phyloP scores from a whole-genome alignment of 92 coral and sea anemone species.

The Epizoanthus ramosus region DNA sequence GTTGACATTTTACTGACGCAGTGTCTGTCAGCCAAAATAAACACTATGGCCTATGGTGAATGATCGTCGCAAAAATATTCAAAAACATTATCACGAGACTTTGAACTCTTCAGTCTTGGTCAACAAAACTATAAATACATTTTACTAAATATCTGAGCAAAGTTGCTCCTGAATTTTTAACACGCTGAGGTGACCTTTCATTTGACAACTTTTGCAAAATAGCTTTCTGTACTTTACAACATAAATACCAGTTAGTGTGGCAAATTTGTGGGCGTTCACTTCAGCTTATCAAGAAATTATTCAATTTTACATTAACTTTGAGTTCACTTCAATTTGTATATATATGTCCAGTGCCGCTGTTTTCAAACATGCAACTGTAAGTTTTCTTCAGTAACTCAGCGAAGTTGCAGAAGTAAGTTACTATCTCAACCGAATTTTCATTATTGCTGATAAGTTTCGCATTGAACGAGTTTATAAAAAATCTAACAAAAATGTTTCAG shows the following conservation, averaged over 20 bases:
- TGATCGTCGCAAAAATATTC: neutral
- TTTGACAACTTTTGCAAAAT: neutral
- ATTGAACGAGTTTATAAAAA: too few relatives aligned
- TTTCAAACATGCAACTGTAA: too few relatives aligned
- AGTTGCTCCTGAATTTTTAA: slow-evolving; percentile 1
- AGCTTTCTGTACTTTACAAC: neutral
- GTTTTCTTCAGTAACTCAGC: too few relatives aligned
- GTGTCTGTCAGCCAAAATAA: slow-evolving; percentile 5
- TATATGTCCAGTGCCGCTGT: too few relatives aligned
- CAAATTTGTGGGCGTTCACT: neutral
- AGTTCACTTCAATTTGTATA: too few relatives aligned
- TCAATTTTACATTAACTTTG: too few relatives aligned
- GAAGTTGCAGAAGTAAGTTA: too few relatives aligned
- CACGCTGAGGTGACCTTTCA: neutral
- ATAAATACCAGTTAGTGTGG: neutral
- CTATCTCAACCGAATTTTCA: too few relatives aligned
- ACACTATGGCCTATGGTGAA: neutral
- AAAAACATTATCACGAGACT: neutral
- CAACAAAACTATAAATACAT: neutral
- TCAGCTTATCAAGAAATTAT: too few relatives aligned
- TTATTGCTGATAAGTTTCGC: too few relatives aligned
- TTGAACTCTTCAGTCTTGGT: neutral
- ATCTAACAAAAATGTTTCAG: too few relatives aligned
- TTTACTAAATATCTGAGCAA: slow-evolving; percentile 30
- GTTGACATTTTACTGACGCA: neutral